These are phyloP conservation scores for Ryuthela nishihirai DNA, from an alignment of 2,888 invertebrate genomes.

Conservation along the genomic window DNA sequence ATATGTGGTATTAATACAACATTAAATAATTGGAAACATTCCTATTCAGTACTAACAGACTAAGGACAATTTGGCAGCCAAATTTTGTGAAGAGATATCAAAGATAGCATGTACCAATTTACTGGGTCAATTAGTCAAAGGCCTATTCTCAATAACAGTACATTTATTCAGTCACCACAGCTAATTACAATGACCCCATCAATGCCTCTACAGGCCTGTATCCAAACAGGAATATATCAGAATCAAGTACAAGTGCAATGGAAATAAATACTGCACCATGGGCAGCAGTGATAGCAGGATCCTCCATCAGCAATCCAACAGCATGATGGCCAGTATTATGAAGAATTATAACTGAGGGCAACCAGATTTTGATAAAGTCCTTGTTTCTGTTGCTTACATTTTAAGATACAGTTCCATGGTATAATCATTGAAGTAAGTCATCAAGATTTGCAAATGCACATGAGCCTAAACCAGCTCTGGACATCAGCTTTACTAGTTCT, in stretches of 20 bases:
- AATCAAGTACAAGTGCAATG: conserved; percentile 36
- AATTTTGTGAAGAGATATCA: too few relatives aligned
- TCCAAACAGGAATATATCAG: conserved; percentile 21
- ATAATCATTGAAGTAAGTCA: conserved; percentile 53
- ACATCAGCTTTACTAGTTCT: conserved; percentile 84
- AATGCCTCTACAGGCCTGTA: conserved; percentile 31
- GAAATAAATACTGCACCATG: conserved; percentile 10
- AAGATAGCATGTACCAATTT: too few relatives aligned
- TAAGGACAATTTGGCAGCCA: too few relatives aligned
- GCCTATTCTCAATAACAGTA: too few relatives aligned
- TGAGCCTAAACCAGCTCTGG: conserved; percentile 80
- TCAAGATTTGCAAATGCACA: conserved; percentile 92
- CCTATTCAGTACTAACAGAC: too few relatives aligned
- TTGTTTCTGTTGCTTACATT: not conserved
- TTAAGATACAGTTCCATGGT: not conserved
- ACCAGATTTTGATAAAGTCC: too few relatives aligned
- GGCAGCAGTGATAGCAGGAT: conserved; percentile 8
- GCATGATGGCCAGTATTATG: too few relatives aligned
- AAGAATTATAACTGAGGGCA: too few relatives aligned
- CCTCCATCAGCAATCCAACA: too few relatives aligned
- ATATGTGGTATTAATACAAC: conserved; percentile 15
- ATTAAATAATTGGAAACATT: conserved; percentile 31
- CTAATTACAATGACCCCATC: conserved; percentile 29
- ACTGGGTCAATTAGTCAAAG: too few relatives aligned
- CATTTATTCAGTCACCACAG: conserved; percentile 30